These are phyloP conservation scores for Stratiomys singularior DNA, from an alignment of 2,888 invertebrate genomes.

Conservation along the genomic window DNA sequence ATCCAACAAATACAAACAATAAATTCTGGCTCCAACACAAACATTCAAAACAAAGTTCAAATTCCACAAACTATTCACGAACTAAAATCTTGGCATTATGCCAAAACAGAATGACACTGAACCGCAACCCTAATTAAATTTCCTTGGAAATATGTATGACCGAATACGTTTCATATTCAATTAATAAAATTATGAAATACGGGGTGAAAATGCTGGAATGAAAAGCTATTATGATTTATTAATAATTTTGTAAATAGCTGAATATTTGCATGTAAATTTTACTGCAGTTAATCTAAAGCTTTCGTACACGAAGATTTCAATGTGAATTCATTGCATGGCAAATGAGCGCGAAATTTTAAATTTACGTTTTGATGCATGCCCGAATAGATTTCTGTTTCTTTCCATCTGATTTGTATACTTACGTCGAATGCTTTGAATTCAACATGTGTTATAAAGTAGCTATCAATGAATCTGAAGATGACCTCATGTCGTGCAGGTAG, in stretches of 20 bases:
- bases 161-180: neutral
- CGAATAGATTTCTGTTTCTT: neutral
- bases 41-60: too few species aligned
- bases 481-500: slow-evolving; percentile 56
- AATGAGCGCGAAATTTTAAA: too few species aligned
- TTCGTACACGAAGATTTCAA: too few species aligned
- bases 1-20: too few species aligned
- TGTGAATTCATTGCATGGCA: too few species aligned
- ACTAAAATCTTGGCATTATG: neutral
- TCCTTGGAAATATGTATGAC: neutral
- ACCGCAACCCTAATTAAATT: neutral
- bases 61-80: neutral
- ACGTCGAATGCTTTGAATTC: slow-evolving; percentile 59
- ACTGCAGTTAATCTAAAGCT: too few species aligned
- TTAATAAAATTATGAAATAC: neutral
- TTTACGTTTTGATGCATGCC: too few species aligned
- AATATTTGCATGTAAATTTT: too few species aligned
- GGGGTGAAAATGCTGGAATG: neutral
- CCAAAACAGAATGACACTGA: neutral
- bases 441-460: slow-evolving; percentile 58
- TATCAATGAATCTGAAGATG: slow-evolving; percentile 60
- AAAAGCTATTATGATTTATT: too few species aligned
- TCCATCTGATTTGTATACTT: slow-evolving; percentile 53
- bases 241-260: too few species aligned
- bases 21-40: too few species aligned